Conservation (phyloP, 2,113 vertebrate species). For the Guaruba guarouba region DNA sequence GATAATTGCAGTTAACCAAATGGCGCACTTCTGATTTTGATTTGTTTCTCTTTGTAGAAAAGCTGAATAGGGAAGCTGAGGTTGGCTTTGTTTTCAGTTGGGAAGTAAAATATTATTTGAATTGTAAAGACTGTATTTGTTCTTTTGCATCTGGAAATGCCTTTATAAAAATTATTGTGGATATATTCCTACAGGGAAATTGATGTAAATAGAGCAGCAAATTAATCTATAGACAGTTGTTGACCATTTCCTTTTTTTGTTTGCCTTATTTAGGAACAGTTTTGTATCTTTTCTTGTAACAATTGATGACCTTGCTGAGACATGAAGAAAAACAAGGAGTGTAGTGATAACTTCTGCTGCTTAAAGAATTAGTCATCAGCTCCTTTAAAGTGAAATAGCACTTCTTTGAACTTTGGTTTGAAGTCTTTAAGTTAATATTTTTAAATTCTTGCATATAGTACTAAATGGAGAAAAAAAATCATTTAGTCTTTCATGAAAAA, state of each 20-base stretch:
- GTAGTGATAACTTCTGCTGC: background rate
- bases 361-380: background rate
- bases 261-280: background rate
- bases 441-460: background rate
- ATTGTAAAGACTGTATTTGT: background rate
- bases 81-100: background rate
- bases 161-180: background rate
- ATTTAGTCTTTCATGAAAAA: background rate
- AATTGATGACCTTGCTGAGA: background rate
- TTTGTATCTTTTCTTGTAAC: background rate
- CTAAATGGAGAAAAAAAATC: background rate
- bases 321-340: background rate
- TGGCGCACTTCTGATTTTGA: background rate
- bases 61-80: background rate
- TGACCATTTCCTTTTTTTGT: background rate
- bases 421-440: background rate
- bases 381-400: constrained; percentile 13
- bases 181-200: background rate
- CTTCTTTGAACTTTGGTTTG: constrained; percentile 6
- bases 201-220: background rate
- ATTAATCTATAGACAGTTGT: background rate
- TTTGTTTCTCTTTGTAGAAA: background rate
- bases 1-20: constrained; percentile 20
- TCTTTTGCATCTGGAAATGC: background rate
- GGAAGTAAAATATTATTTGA: background rate